Base-by-base conservation (phyloP, 2,888 invertebrate species). In the Orthosia cruda region DNA sequence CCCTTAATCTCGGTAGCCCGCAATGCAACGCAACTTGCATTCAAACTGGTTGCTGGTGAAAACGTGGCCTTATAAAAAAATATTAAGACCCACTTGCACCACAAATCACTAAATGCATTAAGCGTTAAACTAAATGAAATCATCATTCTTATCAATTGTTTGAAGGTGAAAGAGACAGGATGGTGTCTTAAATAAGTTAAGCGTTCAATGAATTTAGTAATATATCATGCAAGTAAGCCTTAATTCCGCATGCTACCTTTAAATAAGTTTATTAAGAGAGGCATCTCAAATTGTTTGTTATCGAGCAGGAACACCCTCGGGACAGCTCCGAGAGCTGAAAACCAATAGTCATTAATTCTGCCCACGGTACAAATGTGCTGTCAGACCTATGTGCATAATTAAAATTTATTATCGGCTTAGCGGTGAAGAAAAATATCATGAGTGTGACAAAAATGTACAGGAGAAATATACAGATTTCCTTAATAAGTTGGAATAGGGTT, bases 321-420 rank as follows among this genome's bases (percentile, higher is more conserved):
- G 69, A 66, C 75, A 49, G 32, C 55, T 40, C 61, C n/a, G 71
- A n/a, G 49, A 80, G 77, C 71, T 71, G 70, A 75, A 81, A 81
- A 50, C 71, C 78, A 74, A 78, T 69, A 79, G 77, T 67, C 67
- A 78, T 84, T 83, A 77, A 80, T 83, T 83, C 55, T 23, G 71
- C 32, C 49, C 58, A 13, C 69, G 69, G 64, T 77, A 84, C 66
- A 74, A 83, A 80, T 71, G 80, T 69, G 75, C 73, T 71, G 84
- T 83, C 77, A 66, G 67, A 74, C 72, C 23, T 59, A 68, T 62
- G 59, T 81, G 72, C 78, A 79, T 81, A 78, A 81, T 77, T 78
- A 62, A 73, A 84, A 84, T 84, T 81, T 84, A 82, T 76, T 72
- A 70, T 77, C 32, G 54, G 71, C 76, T 82, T 79, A 79, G 68